A percentile compares a stretch with the other conserved stretches of the same genome.
These are phyloP conservation scores for Notodonta ziczac DNA, from an alignment of 2,888 invertebrate genomes.

Conservation along the genomic window DNA sequence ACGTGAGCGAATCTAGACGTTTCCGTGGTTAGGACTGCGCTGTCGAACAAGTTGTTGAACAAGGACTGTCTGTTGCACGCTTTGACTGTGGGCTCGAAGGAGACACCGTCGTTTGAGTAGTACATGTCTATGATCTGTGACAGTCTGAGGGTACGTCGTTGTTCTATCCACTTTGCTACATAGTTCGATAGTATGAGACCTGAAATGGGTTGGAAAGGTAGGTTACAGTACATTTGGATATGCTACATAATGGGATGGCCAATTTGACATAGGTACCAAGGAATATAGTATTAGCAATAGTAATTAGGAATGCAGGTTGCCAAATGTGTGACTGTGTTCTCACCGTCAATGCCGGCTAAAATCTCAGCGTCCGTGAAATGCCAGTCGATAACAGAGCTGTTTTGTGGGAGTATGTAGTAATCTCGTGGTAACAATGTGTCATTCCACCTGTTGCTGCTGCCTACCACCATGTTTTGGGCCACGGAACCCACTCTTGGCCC, in stretches of 20 bases:
- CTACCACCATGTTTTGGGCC: constrained; percentile 74
- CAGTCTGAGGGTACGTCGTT: constrained; percentile 78
- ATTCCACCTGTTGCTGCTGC: constrained; percentile 87
- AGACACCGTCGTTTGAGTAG: constrained; percentile 86
- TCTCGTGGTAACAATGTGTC: constrained; percentile 84
- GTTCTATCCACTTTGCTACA: constrained; percentile 79
- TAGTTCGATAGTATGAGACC: constrained; percentile 83
- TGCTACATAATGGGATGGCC: no score
- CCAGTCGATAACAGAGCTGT: constrained; percentile 76
- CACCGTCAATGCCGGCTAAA: constrained; percentile 88
- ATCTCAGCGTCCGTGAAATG: constrained; percentile 89
- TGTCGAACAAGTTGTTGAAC: constrained; percentile 69
- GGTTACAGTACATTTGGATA: no score
- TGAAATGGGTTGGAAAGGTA: constrained; percentile 46
- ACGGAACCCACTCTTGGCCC: constrained; percentile 78
- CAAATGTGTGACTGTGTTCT: constrained; percentile 6
- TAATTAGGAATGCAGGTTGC: no score
- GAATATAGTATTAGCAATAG: no score
- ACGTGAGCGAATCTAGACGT: constrained; percentile 72
- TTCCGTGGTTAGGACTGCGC: constrained; percentile 67
- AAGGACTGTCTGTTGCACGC: constrained; percentile 83
- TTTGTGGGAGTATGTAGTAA: constrained; percentile 80
- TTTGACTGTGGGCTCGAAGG: constrained; percentile 81
- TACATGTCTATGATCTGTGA: constrained; percentile 88
- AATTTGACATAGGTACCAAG: no score